Evolutionary conservation across 2,888 invertebrate species (phyloP).

Genomic region (Phortica okadai): DNA sequence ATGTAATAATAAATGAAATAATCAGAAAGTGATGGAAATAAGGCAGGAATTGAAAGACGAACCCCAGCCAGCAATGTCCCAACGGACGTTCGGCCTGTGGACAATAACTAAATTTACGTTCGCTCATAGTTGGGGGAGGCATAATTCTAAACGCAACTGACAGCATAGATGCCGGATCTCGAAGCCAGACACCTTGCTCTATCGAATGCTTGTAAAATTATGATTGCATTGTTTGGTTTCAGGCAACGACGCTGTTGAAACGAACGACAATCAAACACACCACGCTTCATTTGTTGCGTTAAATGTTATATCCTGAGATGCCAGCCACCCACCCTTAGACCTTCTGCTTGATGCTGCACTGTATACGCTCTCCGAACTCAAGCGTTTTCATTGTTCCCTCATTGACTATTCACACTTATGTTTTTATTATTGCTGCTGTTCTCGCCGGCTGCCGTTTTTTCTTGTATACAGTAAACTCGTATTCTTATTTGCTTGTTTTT

Average conservation of each 20-base stretch:
- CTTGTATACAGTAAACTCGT: constrained; percentile 18
- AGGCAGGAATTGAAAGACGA: not conserved
- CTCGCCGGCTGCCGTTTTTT: constrained; percentile 42
- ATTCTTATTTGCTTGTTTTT: constrained; percentile 64
- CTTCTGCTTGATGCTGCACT: constrained; percentile 32
- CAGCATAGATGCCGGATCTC: constrained; percentile 33
- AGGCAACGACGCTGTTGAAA: constrained; percentile 39
- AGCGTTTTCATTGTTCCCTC: constrained; percentile 54
- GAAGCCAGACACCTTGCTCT: not conserved
- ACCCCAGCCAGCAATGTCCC: not conserved
- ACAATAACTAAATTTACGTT: constrained; percentile 68
- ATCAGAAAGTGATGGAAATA: not conserved
- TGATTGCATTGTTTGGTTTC: constrained; percentile 71
- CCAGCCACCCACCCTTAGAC: constrained; percentile 42
- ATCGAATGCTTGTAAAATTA: constrained; percentile 58
- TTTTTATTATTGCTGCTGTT: constrained; percentile 56
- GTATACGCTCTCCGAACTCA: constrained; percentile 29
- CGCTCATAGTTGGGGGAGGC: constrained; percentile 1
- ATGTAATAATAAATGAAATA: not conserved
- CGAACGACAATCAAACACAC: constrained; percentile 28
- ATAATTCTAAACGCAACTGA: not conserved
- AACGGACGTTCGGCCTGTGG: constrained; percentile 30
- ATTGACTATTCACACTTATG: constrained; percentile 72
- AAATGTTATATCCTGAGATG: constrained; percentile 18
- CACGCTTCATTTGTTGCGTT: constrained; percentile 18